Base-by-base conservation (phyloP, 1,140 invertebrate genomes). In the Periplaneta americana region DNA sequence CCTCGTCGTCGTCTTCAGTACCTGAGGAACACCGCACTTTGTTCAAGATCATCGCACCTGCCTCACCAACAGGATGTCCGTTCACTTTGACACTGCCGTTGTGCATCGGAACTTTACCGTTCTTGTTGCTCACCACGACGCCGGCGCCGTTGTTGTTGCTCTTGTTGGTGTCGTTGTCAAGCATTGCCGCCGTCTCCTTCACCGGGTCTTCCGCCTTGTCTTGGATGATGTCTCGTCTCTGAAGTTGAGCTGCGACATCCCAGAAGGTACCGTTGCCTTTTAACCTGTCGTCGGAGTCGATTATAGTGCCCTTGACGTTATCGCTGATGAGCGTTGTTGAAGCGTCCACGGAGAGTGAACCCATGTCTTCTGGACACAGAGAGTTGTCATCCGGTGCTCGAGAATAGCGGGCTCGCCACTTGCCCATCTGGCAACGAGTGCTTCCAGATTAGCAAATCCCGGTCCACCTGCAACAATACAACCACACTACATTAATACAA, bases 381-480 rank as follows among this genome's bases (percentile, higher is more conserved):
- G 37, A 15, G 22, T 17, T 34, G 36, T 74, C 48, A 39, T 57
- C 34, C 3, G 79, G 79, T 13, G 48, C 11, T 35, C 79, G 39
- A 10, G 34, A 66, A 15, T 32, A 80, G 5, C 37, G 34, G 18
- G 22, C 66, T 22, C 48, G 79, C 39, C 79, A 80, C 66, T 80
- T 80, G 28, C 79, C 79, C 79, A 80, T 80, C 22, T 5, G 34
- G 76, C n/a, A n/a, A 34, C 17, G 35, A 4, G 48, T 66, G n/a
- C 0, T n/a, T 66, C 22, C 22, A 5, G 6, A 66, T 66, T n/a
- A n/a, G n/a, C n/a, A n/a, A n/a, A 75, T n/a, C 74, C n/a, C 74
- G 74, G 13, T 75, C n/a, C 76, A 36, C 76, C 76, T 78, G 76
- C 17, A 78, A 78, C 33, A 76, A 33, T 4, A 76, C 75, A 76